Base-by-base conservation (phyloP, 2,888 invertebrate genomes). In the Liopterus haemorrhoidalis region DNA sequence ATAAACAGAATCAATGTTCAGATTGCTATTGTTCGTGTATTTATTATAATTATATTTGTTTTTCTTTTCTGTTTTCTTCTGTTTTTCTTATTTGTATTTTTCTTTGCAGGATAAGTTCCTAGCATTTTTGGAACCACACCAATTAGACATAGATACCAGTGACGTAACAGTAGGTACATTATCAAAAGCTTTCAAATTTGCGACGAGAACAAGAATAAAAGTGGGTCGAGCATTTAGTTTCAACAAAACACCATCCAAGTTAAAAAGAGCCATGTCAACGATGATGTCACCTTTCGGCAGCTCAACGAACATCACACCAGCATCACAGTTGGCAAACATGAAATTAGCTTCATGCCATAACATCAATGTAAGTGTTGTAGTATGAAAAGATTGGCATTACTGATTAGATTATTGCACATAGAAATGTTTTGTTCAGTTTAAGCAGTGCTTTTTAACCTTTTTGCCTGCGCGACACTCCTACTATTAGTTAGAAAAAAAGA, bases 201-300 rank as follows among this genome's bases (percentile, higher is more conserved):
- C 89, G 28, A 81, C 85, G 49, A 78, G 85, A 59, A 88, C 89
- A 42, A 76, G 85, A 59, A 78, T 86, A 63, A 88, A 89, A 77
- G 91, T 95, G 56, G 91, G 91, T 40, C 80, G 95, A 56, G 94
- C 94, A 54, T 86, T 95, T 63, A 94, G 93, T 53, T 92, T 95
- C 70, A 93, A 91, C 70, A 91, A 92, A 71, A 94, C 95, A 19
- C 94, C 95, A 37, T 88, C 87, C 53, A 91, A 90, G 68, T 70
- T 95, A 59, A 93, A 93, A 70, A 79, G 94, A 46, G 93, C 94
- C 20, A 87, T 95, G 68, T 94, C 94, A 14, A 89, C 91, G 30
- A 90, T 92, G 84, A 91, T 92, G 78, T 85, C 85, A 54, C 91
- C 92, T 8, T 88, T 89, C 68, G 88, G 87, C 57, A 87, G 86